Base-by-base conservation (phyloP, 2,888 invertebrate species). In the Ornithoptera priamus region DNA sequence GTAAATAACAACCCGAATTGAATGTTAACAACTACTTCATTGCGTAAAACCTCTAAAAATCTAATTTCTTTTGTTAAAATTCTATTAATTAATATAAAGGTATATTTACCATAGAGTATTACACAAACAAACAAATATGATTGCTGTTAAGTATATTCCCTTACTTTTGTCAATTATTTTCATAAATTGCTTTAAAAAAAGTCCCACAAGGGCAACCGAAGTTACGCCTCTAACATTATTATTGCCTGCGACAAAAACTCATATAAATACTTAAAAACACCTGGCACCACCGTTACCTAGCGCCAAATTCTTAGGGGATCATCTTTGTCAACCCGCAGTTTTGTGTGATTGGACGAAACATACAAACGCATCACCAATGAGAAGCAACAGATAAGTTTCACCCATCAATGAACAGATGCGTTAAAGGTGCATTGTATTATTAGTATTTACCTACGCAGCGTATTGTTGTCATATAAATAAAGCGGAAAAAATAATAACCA, bases 361-460 rank as follows among this genome's bases (percentile, higher is more conserved):
- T 67, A 71, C 68, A 69, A 72, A 71, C 72, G 69, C 62, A 46
- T 62, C 50, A 62, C 69, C 69, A 69, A 69, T 90, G 72, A 79
- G 76, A 77, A 66, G 71, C 72, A 67, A 65, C 72, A 80, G 88
- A 88, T 88, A 87, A 85, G 80, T 78, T 78, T 81, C 74, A 74
- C 79, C 79, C 80, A 78, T 77, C 72, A 74, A 78, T 76, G 78
- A 84, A 81, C 88, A 88, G 88, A 88, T 88, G 87, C 82, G 82
- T 70, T 77, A 79, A 85, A 85, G 83, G 81, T 87, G 86, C 86
- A 85, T 75, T 78, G 66, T 74, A 76, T 78, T 82, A 81, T 80
- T 81, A 75, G 71, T 85, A 75, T 82, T 83, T 81, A 78, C 78
- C 71, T 73, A 75, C 77, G 74, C 79, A 72, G 73, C 76, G 77